Conservation (phyloP, 2,797 vertebrate species). For the Acipenser oxyrinchus region DNA sequence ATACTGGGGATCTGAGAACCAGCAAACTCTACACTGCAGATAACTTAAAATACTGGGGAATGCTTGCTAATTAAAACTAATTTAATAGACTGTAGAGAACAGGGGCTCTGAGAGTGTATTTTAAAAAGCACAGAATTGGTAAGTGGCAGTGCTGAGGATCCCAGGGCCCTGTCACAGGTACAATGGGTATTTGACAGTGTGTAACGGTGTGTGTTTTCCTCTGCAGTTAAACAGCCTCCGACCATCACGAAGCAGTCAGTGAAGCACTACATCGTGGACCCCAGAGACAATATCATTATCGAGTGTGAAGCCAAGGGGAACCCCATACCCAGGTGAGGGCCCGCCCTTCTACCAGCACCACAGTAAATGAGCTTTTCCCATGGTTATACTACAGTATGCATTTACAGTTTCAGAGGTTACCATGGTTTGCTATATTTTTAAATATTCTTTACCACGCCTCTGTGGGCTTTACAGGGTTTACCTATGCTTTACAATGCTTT, state of each 20-base stretch:
- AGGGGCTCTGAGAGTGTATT: not conserved
- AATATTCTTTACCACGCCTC: too few species aligned
- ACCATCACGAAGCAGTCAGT: constrained; percentile 87
- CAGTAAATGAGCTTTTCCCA: too few species aligned
- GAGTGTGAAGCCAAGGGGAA: constrained; percentile 93
- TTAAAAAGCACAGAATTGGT: too few species aligned
- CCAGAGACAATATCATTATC: constrained; percentile 91
- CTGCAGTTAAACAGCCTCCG: constrained; percentile 86
- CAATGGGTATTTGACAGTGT: not conserved
- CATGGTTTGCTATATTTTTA: too few species aligned
- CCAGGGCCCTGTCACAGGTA: not conserved
- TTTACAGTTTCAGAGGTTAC: too few species aligned
- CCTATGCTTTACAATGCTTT: too few species aligned
- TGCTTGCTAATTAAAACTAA: not conserved
- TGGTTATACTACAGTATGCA: too few species aligned
- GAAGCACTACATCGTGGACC: constrained; percentile 95
- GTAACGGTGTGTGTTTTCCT: not conserved
- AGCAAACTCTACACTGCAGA: too few species aligned
- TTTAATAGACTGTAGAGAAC: not conserved
- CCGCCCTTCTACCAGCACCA: too few species aligned
- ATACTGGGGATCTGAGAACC: too few species aligned
- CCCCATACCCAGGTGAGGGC: constrained; percentile 70
- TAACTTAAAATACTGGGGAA: not conserved
- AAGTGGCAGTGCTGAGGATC: too few species aligned
- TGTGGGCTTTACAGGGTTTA: too few species aligned